A percentile compares a stretch with the other conserved stretches of the same genome.
Evolutionary conservation across 2,113 vertebrate genomes (phyloP).

Genomic region (Microcebus jonahi): DNA sequence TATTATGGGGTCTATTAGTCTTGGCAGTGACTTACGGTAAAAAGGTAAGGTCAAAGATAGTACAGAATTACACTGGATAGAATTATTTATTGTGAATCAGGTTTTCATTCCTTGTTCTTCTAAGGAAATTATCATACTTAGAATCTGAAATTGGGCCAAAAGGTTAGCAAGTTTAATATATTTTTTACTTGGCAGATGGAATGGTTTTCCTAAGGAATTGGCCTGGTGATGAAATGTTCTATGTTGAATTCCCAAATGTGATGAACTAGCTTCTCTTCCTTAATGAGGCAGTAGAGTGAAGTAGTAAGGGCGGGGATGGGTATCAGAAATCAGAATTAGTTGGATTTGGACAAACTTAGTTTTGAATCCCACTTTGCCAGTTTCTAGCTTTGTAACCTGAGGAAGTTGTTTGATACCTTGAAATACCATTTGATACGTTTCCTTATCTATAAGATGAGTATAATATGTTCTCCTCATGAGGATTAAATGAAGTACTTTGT

Average conservation of each 20-base stretch:
- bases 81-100: slow-evolving; percentile 49
- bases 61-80: not conserved
- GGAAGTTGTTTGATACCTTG: not conserved
- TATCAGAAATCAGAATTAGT: not conserved
- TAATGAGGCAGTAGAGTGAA: not conserved
- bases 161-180: slow-evolving; percentile 26
- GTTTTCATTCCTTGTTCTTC: slow-evolving; percentile 54
- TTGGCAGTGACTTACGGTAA: slow-evolving; percentile 35
- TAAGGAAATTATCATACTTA: slow-evolving; percentile 45
- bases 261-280: not conserved
- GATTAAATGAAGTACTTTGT: not conserved
- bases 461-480: not conserved
- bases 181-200: slow-evolving; percentile 30
- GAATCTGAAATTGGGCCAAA: slow-evolving; percentile 25
- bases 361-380: not conserved
- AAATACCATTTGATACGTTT: not conserved
- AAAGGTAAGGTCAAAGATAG: slow-evolving; percentile 43
- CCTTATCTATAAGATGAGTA: not conserved
- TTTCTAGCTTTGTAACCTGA: not conserved
- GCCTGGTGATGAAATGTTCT: not conserved
- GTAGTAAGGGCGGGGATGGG: not conserved
- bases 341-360: not conserved
- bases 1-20: slow-evolving; percentile 27
- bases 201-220: slow-evolving; percentile 42
- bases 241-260: not conserved